Percentiles rank a stretch among this genome's conserved stretches.
Conservation (phyloP, 2,113 vertebrate genomes). For the Hydropotes inermis region DNA sequence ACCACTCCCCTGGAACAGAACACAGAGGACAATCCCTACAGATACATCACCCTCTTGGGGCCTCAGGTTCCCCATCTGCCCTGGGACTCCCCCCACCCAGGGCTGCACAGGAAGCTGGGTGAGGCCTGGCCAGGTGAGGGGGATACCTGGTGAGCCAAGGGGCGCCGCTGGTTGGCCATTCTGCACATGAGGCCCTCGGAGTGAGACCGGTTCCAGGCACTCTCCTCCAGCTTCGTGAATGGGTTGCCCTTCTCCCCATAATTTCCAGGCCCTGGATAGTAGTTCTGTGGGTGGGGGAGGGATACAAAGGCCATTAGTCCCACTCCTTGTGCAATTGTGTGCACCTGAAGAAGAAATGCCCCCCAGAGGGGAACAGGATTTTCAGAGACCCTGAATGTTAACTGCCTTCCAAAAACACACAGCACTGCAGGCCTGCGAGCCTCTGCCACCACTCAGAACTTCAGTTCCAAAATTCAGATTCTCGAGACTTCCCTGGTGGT, state of each 20-base stretch:
- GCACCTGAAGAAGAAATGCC: neutral
- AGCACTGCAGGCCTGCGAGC: neutral
- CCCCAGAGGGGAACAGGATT: neutral
- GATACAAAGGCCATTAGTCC: neutral
- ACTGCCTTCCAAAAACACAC: neutral
- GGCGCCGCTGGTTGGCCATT: neutral
- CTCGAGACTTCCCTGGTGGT: neutral
- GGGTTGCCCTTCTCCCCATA: slow-evolving; percentile 80
- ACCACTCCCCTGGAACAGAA: slow-evolving; percentile 74
- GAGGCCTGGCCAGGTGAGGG: neutral
- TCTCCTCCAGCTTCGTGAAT: slow-evolving; percentile 71
- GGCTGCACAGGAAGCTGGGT: fast-evolving
- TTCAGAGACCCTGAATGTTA: neutral
- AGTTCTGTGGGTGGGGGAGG: slow-evolving; percentile 50
- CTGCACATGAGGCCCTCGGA: slow-evolving; percentile 72
- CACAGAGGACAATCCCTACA: neutral
- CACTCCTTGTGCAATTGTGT: neutral
- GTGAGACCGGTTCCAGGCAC: slow-evolving; percentile 44
- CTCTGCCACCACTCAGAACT: fast-evolving
- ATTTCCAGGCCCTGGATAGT: slow-evolving; percentile 81
- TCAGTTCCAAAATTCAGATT: neutral
- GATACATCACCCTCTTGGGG: fast-evolving
- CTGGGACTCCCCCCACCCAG: neutral
- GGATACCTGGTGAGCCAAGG: neutral
- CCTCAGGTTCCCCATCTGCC: neutral